Evolutionary conservation across 2,888 invertebrate genomes (phyloP), one percentile per base, ranked within the genome.

Genomic region (Syritta pipiens): DNA sequence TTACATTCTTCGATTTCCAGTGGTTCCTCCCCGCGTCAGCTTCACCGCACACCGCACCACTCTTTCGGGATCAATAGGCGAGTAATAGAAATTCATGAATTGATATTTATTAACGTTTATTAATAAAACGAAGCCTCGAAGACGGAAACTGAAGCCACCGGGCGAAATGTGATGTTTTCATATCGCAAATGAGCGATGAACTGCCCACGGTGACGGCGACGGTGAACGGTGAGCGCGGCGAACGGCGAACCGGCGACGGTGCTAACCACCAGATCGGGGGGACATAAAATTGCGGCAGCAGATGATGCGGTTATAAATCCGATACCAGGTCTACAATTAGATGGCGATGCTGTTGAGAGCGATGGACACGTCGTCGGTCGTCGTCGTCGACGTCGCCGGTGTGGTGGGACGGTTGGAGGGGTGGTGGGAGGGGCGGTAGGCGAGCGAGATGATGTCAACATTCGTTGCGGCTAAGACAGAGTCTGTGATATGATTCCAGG

Each of bases 211-310:
- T 17, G 46, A 57, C n/a, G 62, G 24, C 12, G 48, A 48, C 22
- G 49, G n/a, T n/a, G n/a, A n/a, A 53, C 44, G 48, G n/a, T 17
- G 42, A 44, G n/a, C 57, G 32, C 17, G 3, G 5, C 28, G 24
- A 30, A 35, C 22, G 35, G 32, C 12, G 14, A 6, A 20, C 7
- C 28, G 62, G 20, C 30, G 22, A 12, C 28, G 53, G 12, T 48
- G 72, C 22, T 32, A 37, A 14, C 37, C 37, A 37, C 37, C 37
- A 37, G 37, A 37, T 44, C 17, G 24, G 53, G 71, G 72, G 55
- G 67, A 68, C 79, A 79, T 79, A 79, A 79, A 79, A 79, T 57
- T 79, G 79, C 74, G 79, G 74, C 79, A 79, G 79, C 79, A 79
- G 79, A 79, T 79, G 79, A 79, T 79, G 79, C 67, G 79, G 79